Percentiles rank a stretch among this genome's conserved stretches.
Conservation (phyloP, 2,888 invertebrate genomes). For the Phyto melanocephala region DNA sequence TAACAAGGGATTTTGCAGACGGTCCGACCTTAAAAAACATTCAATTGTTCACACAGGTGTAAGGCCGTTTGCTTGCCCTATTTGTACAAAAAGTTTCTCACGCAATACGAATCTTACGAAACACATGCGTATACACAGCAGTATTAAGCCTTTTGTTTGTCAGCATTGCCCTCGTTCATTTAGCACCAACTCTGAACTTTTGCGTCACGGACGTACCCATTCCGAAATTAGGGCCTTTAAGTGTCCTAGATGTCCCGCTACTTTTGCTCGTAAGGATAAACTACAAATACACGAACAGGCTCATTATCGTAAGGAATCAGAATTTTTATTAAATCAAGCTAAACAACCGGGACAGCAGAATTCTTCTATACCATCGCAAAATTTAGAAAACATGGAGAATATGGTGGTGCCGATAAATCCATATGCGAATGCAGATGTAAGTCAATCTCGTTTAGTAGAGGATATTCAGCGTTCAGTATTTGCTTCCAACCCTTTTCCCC, state of each 20-base stretch:
- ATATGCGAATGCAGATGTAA: constrained; percentile 58
- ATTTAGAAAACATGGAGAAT: constrained; percentile 63
- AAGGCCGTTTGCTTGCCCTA: constrained; percentile 85
- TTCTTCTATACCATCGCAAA: constrained; percentile 25
- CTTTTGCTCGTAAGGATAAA: constrained; percentile 85
- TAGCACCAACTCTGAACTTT: constrained; percentile 84
- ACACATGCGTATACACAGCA: constrained; percentile 86
- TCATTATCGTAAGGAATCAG: constrained; percentile 78
- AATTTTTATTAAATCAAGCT: constrained; percentile 67
- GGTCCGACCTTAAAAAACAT: constrained; percentile 86
- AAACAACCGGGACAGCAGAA: constrained; percentile 55
- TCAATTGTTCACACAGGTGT: constrained; percentile 88
- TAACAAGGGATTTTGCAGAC: constrained; percentile 84
- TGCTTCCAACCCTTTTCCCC: constrained; percentile 58
- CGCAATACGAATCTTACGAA: constrained; percentile 88
- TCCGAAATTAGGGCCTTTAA: constrained; percentile 84
- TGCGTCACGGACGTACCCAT: constrained; percentile 84
- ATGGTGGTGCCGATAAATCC: constrained; percentile 70
- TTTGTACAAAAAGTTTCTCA: constrained; percentile 87
- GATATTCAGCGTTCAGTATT: constrained; percentile 75
- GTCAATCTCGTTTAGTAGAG: constrained; percentile 39
- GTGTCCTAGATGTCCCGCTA: constrained; percentile 83
- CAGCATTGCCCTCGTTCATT: constrained; percentile 86
- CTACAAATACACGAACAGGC: constrained; percentile 83
- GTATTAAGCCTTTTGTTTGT: constrained; percentile 86